Evolutionary conservation across 1,140 invertebrate genomes (phyloP), one percentile per base, ranked within the genome.

Genomic region (Drosophila lacertosa): DNA sequence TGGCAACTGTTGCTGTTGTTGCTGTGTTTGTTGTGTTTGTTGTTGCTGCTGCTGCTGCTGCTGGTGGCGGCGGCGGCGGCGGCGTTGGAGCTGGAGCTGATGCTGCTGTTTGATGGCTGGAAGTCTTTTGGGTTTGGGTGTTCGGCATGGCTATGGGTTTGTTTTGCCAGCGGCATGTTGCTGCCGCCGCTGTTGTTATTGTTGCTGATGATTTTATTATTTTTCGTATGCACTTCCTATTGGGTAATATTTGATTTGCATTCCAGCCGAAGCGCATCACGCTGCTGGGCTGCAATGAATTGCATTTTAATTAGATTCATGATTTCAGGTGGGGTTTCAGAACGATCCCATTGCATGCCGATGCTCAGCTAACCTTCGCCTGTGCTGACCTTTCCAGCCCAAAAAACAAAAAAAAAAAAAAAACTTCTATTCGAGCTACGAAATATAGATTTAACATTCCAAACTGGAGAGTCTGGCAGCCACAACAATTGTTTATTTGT

Each of bases 241-340:
- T 86, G 82, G 58, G 81, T 74, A 86, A 86, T 81, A 84, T 77
- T 74, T 77, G 81, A 88, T 86, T 86, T 86, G 82, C 82, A 86
- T 86, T 81, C 81, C 81, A 79, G 60, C 20, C 66, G 80, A 73
- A 79, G 80, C 80, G 66, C 75, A 74, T 70, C 76, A 77, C 51
- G 73, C 57, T 55, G 67, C 57, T 40, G 55, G 35, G 24, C 62
- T 45, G 72, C 72, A 81, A 88, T 86, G 81, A 86, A 77, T 84
- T 86, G 81, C 81, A 86, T 86, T 81, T 86, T 86, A 86, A 86
- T 86, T 86, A 86, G 81, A 88, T 88, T 81, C 81, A 86, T 77
- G 77, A 67, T 62, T 82, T 83, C 70, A 64, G 77, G 80, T 81
- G 73, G 72, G 80, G 63, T 73, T 74, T 40, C 53, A 84, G 81